Evolutionary conservation across 1,140 invertebrate genomes (phyloP).

Genomic region (Diachasma alloeum): DNA sequence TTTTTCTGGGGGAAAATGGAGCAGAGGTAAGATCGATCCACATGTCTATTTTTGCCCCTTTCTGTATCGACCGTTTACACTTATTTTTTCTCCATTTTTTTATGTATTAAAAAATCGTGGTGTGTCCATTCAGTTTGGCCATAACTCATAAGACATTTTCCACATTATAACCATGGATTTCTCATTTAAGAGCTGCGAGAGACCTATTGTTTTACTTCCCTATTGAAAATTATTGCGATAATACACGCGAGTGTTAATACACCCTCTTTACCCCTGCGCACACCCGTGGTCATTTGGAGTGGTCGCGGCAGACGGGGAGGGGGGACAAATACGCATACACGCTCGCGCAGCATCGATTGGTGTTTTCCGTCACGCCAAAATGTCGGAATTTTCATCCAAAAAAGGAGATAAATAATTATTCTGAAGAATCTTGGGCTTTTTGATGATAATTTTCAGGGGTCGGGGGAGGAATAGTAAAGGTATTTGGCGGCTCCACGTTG

Average conservation of each 20-base stretch:
- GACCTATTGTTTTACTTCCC: too few species aligned
- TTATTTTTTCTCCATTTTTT: neutral
- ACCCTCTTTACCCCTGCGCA: constrained; percentile 10
- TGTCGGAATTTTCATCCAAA: neutral
- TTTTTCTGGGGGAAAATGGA: constrained; percentile 3
- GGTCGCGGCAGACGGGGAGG: neutral
- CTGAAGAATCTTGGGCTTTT: too few species aligned
- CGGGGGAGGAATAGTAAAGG: too few species aligned
- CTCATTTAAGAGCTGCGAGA: neutral
- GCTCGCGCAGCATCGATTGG: neutral
- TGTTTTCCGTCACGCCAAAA: neutral
- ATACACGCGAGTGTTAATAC: neutral
- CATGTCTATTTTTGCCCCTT: constrained; percentile 22
- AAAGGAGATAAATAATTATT: neutral
- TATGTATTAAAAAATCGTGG: too few species aligned
- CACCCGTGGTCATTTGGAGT: neutral
- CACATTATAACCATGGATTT: neutral
- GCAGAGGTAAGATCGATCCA: constrained; percentile 17
- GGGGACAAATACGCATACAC: neutral
- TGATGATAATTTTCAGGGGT: too few species aligned
- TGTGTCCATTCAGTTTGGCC: too few species aligned
- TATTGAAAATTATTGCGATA: neutral
- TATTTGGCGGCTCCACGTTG: neutral
- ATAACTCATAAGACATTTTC: too few species aligned
- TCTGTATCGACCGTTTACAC: constrained; percentile 12